Evolutionary conservation across 2,113 vertebrate genomes (phyloP).

Genomic region (Ctenomys sociabilis): DNA sequence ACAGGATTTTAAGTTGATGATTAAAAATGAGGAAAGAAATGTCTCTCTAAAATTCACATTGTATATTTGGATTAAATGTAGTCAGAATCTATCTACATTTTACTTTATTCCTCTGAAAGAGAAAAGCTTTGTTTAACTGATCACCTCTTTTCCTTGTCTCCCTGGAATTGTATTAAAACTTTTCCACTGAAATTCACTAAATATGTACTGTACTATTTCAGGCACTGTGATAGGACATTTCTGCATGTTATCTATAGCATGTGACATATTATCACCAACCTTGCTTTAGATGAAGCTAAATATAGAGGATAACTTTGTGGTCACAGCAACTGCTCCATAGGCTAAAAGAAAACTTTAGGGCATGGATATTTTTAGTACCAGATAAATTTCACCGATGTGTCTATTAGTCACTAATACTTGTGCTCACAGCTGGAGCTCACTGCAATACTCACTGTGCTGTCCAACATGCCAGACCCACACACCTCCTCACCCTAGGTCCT

Average conservation of each 20-base stretch:
- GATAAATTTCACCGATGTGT: background rate
- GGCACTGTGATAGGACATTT: background rate
- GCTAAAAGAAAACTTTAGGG: slow-evolving; percentile 32
- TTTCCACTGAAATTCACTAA: background rate
- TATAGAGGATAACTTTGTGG: background rate
- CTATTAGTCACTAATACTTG: background rate
- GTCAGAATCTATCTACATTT: background rate
- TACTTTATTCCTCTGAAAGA: slow-evolving; percentile 6
- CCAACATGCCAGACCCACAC: no score
- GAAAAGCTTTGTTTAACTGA: slow-evolving; percentile 19
- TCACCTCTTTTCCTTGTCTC: background rate
- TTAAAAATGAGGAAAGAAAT: background rate
- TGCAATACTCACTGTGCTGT: background rate
- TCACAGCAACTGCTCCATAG: background rate
- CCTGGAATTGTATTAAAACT: slow-evolving; percentile 20
- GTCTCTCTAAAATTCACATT: slow-evolving; percentile 31
- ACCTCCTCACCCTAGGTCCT: background rate
- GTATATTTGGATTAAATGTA: slow-evolving; percentile 23
- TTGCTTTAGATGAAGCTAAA: slow-evolving; percentile 4
- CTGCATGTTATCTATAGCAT: background rate
- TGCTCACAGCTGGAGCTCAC: background rate
- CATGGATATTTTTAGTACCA: background rate
- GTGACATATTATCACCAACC: background rate
- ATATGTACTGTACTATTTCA: background rate
- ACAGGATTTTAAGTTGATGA: background rate